Evolutionary conservation across 2,113 vertebrate genomes (phyloP).

Genomic region (Trematocara variabile): DNA sequence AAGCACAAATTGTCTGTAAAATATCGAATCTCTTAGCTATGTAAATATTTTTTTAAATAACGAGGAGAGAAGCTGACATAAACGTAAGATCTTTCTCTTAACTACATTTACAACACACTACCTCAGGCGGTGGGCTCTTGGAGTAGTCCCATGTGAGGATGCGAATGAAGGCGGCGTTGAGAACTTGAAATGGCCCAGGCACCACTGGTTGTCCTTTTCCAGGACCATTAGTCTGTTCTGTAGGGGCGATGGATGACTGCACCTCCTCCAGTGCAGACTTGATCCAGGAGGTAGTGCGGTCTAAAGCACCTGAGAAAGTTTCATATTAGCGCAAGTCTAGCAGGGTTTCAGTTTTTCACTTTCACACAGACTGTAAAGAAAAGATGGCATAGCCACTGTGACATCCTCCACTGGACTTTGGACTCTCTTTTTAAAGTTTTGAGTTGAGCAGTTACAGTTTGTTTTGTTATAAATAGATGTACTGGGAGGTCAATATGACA

Average conservation of each 20-base stretch:
- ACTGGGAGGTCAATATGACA: background rate
- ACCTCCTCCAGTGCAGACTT: constrained; percentile 81
- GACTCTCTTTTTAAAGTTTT: background rate
- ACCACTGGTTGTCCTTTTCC: constrained; percentile 56
- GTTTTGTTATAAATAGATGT: background rate
- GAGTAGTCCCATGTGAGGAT: constrained; percentile 82
- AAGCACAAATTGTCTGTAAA: background rate
- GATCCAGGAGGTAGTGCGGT: constrained; percentile 88
- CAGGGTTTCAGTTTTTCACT: background rate
- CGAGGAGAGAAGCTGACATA: background rate
- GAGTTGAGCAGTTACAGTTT: background rate
- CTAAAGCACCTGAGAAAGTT: constrained; percentile 77
- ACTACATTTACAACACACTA: constrained; percentile 25
- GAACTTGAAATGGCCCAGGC: constrained; percentile 81
- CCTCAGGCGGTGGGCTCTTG: constrained; percentile 83
- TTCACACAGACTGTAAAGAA: background rate
- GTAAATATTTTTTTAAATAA: background rate
- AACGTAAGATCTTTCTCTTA: background rate
- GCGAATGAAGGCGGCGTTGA: constrained; percentile 83
- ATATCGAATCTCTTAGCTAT: background rate
- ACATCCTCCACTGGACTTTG: background rate
- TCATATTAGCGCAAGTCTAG: background rate
- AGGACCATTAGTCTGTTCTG: constrained; percentile 54
- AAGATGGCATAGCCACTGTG: background rate
- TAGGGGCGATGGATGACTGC: constrained; percentile 52